Base-by-base conservation (phyloP, 2,113 vertebrate species). In the Haemorhous mexicanus region DNA sequence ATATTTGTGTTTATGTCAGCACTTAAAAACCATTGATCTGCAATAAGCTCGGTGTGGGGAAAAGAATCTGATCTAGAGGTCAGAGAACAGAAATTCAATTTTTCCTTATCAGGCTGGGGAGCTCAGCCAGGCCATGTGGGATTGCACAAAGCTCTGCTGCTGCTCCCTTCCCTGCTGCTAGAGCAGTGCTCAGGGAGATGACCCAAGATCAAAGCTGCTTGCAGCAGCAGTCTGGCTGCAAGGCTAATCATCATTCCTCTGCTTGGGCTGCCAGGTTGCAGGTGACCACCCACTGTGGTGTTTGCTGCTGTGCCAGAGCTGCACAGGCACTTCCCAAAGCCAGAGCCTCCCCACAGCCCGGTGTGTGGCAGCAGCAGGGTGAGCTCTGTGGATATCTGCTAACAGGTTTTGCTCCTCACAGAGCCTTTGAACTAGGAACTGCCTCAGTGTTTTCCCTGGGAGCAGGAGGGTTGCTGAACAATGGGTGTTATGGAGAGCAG, bases 1-100 rank as follows among this genome's bases (percentile, higher is more conserved):
- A 91, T 89, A 95, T 95, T 89, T 90, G 85, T 97, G 93, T 96
- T 95, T 97, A 93, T 94, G 88, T 94, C 94, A 93, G 90, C 93
- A 90, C 92, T 93, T 96, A 87, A 93, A 96, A 96, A 78, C 39
- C 93, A 96, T 95, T 95, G 92, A 96, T 96, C 94, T 75, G 83
- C 80, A 93, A 86, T 92, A 95, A 97, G 59, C 37, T 43, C 4
- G 0, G 23, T 67, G 39, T 46, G 43, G 58, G 83, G 72, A 35
- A 81, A 92, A 89, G 52, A 58, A 90, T 92, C 83, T 68, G 68
- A 87, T 82, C 33, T 59, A 64, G 89, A 90, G 81, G 87, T 82
- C 58, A 53, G 94, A 90, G 76, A 49, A 92, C 41, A 90, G 72
- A 89, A 94, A 93, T 58, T 64, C 49, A 84, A 70, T 93, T 96